Evolutionary conservation across 2,888 invertebrate genomes (phyloP).

Genomic region (Caenorhabditis becei): DNA sequence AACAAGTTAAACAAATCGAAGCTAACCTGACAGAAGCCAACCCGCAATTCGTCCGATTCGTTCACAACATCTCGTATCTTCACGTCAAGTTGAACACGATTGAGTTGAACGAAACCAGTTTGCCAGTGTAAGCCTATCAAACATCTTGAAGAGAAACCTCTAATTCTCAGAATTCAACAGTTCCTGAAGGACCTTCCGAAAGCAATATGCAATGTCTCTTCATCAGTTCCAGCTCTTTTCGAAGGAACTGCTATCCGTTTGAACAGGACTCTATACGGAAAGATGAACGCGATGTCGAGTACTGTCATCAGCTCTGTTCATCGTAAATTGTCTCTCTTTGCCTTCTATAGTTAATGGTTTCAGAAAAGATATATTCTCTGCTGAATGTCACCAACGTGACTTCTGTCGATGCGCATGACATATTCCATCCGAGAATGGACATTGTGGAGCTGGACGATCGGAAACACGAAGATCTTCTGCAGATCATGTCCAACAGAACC

Average conservation of each 20-base stretch:
- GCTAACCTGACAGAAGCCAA: slow-evolving; percentile 36
- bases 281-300: slow-evolving; percentile 55
- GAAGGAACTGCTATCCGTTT: slow-evolving; percentile 34
- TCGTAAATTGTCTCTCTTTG: slow-evolving; percentile 8
- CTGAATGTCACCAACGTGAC: slow-evolving; percentile 30
- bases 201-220: slow-evolving; percentile 52
- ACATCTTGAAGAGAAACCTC: neutral
- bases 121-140: slow-evolving; percentile 32
- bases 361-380: slow-evolving; percentile 41
- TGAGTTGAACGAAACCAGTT: slow-evolving; percentile 26
- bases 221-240: slow-evolving; percentile 47
- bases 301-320: slow-evolving; percentile 53
- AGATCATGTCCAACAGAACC: slow-evolving; percentile 51
- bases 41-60: slow-evolving; percentile 49
- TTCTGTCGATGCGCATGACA: slow-evolving; percentile 37
- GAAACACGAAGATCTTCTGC: slow-evolving; percentile 51
- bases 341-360: neutral
- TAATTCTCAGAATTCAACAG: slow-evolving; percentile 26
- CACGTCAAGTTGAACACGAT: slow-evolving; percentile 40
- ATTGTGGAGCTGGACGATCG: slow-evolving; percentile 49
- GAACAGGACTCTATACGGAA: slow-evolving; percentile 53
- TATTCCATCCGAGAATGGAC: slow-evolving; percentile 54
- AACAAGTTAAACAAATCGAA: slow-evolving; percentile 54
- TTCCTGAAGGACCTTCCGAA: slow-evolving; percentile 50
- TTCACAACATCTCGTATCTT: slow-evolving; percentile 39